phyloP scores from a whole-genome alignment of 1,140 invertebrate genomes.

The Pachyrhynchus sulphureomaculatus region DNA sequence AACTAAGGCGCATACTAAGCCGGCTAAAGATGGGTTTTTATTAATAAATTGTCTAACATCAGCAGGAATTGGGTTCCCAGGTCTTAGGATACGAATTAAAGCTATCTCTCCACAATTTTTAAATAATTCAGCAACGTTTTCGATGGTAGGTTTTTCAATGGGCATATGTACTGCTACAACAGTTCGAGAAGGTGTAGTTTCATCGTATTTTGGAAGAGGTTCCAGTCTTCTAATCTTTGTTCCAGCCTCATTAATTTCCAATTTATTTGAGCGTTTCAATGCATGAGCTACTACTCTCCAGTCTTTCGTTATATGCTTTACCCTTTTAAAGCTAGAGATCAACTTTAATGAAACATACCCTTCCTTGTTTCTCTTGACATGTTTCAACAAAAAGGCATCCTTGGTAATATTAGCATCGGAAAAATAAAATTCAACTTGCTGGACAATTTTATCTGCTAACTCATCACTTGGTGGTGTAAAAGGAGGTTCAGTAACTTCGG shows the following conservation, averaged over 20 bases:
- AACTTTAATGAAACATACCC: slow-evolving; percentile 93
- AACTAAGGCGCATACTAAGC: slow-evolving; percentile 81
- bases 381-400: slow-evolving; percentile 92
- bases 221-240: slow-evolving; percentile 87
- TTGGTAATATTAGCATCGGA: slow-evolving; percentile 93
- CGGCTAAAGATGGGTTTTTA: slow-evolving; percentile 84
- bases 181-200: slow-evolving; percentile 86
- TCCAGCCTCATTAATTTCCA: slow-evolving; percentile 87
- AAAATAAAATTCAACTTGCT: slow-evolving; percentile 92
- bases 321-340: slow-evolving; percentile 90
- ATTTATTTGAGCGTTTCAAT: slow-evolving; percentile 72
- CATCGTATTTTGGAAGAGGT: slow-evolving; percentile 84
- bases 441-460: slow-evolving; percentile 72
- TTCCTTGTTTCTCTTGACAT: slow-evolving; percentile 91
- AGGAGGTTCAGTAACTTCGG: slow-evolving; percentile 57
- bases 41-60: slow-evolving; percentile 87
- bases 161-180: slow-evolving; percentile 85
- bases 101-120: slow-evolving; percentile 85
- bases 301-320: slow-evolving; percentile 89
- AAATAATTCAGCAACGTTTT: slow-evolving; percentile 86
- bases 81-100: slow-evolving; percentile 79
- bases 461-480: slow-evolving; percentile 69
- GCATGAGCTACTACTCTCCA: slow-evolving; percentile 89
- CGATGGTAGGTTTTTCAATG: slow-evolving; percentile 79
- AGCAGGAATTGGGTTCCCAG: slow-evolving; percentile 82